Conservation (phyloP, 2,113 vertebrate genomes). For the Parus major region DNA sequence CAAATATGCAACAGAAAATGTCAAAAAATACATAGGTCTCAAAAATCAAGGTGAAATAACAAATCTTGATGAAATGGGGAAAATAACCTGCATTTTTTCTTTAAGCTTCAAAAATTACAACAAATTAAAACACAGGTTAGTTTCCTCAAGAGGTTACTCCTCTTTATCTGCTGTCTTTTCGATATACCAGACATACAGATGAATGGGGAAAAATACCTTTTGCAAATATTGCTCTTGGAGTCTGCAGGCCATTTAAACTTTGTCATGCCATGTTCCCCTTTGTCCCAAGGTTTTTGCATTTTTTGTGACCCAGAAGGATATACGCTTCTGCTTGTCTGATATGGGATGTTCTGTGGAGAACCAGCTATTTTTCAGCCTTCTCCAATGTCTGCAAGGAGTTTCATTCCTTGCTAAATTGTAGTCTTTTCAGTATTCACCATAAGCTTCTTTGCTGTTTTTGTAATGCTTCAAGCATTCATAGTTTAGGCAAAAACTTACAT, state of each 20-base stretch:
- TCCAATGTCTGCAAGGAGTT: not conserved
- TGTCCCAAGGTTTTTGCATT: not conserved
- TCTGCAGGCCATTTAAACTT: not conserved
- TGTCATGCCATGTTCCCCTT: not conserved
- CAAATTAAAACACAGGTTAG: not conserved
- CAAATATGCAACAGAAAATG: not conserved
- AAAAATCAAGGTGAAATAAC: conserved; percentile 38
- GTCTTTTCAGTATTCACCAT: not conserved
- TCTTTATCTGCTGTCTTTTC: not conserved
- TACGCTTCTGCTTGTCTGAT: not conserved
- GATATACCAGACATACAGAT: not conserved
- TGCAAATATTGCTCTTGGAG: not conserved
- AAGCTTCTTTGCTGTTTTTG: not conserved
- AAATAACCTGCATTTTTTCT: not conserved
- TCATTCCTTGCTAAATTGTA: not conserved
- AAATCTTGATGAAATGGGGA: not conserved
- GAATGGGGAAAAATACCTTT: not conserved
- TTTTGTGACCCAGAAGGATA: not conserved
- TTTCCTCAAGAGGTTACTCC: not conserved
- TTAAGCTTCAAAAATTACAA: not conserved
- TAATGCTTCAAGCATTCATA: not conserved
- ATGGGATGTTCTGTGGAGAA: not conserved
- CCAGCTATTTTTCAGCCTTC: not conserved
- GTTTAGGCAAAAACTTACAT: not conserved
- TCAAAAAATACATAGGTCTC: conserved; percentile 42